Evolutionary conservation across 2,888 invertebrate species (phyloP).

Genomic region (Stegophylla sp.): DNA sequence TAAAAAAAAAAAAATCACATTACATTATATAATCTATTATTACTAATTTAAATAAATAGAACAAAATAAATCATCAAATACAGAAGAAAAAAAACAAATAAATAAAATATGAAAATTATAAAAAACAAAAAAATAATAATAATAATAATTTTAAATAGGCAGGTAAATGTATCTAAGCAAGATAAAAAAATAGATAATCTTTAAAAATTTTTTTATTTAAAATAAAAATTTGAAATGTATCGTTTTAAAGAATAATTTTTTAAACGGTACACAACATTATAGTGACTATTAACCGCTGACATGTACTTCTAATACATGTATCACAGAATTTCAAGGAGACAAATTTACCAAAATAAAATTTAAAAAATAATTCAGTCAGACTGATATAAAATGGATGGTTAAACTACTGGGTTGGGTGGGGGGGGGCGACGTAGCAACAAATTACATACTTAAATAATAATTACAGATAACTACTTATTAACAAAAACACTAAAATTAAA

Average conservation of each 20-base stretch:
- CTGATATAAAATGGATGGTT: slow-evolving; percentile 21
- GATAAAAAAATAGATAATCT: slow-evolving; percentile 52
- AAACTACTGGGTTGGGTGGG: slow-evolving; percentile 15
- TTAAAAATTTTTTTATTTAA: slow-evolving; percentile 30
- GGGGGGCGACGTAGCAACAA: background rate
- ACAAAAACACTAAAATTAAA: slow-evolving; percentile 28
- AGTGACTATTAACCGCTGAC: slow-evolving; percentile 51
- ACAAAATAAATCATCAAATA: background rate
- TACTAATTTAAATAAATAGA: background rate
- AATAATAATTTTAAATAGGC: slow-evolving; percentile 2
- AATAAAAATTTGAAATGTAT: slow-evolving; percentile 50
- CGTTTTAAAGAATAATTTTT: slow-evolving; percentile 35
- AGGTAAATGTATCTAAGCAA: slow-evolving; percentile 8
- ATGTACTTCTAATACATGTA: slow-evolving; percentile 49
- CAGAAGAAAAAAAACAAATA: slow-evolving; percentile 1
- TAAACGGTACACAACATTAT: slow-evolving; percentile 35
- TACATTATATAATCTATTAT: background rate
- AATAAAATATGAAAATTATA: slow-evolving; percentile 49
- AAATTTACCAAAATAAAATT: slow-evolving; percentile 34
- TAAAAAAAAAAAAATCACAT: slow-evolving; percentile 2
- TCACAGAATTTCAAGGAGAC: slow-evolving; percentile 55
- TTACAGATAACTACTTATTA: slow-evolving; percentile 20
- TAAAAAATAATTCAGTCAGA: slow-evolving; percentile 13
- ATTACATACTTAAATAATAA: slow-evolving; percentile 9
- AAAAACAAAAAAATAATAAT: slow-evolving; percentile 37